Evolutionary conservation across 2,797 vertebrate genomes (phyloP), one percentile per base, ranked within the genome.

Genomic region (Chanos chanos): DNA sequence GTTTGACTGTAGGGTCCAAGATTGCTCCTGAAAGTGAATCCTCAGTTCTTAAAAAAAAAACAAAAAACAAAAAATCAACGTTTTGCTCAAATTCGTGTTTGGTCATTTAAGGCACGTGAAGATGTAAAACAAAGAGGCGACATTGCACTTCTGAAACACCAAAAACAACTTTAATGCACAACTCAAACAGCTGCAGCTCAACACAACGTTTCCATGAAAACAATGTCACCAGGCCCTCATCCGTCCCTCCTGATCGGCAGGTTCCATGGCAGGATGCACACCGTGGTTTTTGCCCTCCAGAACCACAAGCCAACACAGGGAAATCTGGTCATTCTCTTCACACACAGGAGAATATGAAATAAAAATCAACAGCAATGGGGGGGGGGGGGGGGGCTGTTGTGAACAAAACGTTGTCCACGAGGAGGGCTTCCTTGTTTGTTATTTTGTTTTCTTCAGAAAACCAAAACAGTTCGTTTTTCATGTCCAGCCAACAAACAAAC

Each of bases 161-260:
- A 73, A 78, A 83, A 77, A 76, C 64, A 66, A 61, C 72, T 81
- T 81, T 66, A 81, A 82, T 72, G 75, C 64, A 72, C 77, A 79
- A 75, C 71, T 80, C 53, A 62, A 77, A 81, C 68, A 75, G 78
- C 76, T 37, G 31, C 64, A 34, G 66, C 61, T 78, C 58, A 61
- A 49, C 19, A 49, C 19, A 22, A 40, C 64, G 80, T 77, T 74
- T 77, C 70, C 56, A 68, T 55, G 52, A 66, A 70, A 68, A 75
- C 64, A 79, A 64, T 71, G 41, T 62, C 43, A 30, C 43, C 10
- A 27, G 30, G 33, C 40, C 33, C 28, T 7, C 37, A 28, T 24
- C 36, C 5, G 22, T 30, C 30, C 13, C 18, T 24, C 47, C 13
- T 22, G n/a, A n/a, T n/a, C n/a, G n/a, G n/a, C n/a, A n/a, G n/a